phyloP scores from a whole-genome alignment of 1,140 invertebrate species.

The Venturia canescens region DNA sequence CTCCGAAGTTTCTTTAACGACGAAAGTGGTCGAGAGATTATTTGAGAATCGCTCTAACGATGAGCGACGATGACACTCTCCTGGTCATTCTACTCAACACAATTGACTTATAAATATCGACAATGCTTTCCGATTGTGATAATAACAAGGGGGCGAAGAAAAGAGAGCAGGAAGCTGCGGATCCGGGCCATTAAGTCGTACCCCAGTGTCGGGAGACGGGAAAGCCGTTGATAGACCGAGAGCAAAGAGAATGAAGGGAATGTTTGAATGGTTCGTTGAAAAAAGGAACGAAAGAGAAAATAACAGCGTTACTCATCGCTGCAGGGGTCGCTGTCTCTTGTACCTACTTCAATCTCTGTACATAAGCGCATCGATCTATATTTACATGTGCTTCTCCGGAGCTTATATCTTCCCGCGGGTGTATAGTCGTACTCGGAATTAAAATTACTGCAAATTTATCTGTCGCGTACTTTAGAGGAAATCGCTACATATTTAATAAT shows the following conservation, averaged over 20 bases:
- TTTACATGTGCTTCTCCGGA: slow-evolving; percentile 32
- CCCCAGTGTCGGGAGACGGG: not conserved
- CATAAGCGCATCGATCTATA: slow-evolving; percentile 34
- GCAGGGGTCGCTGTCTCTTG: slow-evolving; percentile 28
- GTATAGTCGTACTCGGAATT: not conserved
- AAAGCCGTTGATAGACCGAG: not conserved
- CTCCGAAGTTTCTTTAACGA: no score
- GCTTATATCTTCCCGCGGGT: slow-evolving; percentile 15
- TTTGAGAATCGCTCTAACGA: no score
- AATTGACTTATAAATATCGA: slow-evolving; percentile 16
- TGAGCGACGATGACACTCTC: no score
- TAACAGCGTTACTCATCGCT: slow-evolving; percentile 16
- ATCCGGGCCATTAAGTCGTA: not conserved
- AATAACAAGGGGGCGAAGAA: not conserved
- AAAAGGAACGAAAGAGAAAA: not conserved
- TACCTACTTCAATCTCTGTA: not conserved
- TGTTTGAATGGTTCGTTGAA: not conserved
- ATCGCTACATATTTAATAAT: not conserved
- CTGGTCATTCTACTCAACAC: not conserved
- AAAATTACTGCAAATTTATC: not conserved
- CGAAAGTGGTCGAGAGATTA: no score
- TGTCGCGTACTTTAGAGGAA: slow-evolving; percentile 3
- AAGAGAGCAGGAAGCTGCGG: slow-evolving; percentile 14
- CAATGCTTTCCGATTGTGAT: slow-evolving; percentile 14
- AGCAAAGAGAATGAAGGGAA: not conserved